Evolutionary conservation across 2,113 vertebrate genomes (phyloP).

Genomic region (Mirza zaza): DNA sequence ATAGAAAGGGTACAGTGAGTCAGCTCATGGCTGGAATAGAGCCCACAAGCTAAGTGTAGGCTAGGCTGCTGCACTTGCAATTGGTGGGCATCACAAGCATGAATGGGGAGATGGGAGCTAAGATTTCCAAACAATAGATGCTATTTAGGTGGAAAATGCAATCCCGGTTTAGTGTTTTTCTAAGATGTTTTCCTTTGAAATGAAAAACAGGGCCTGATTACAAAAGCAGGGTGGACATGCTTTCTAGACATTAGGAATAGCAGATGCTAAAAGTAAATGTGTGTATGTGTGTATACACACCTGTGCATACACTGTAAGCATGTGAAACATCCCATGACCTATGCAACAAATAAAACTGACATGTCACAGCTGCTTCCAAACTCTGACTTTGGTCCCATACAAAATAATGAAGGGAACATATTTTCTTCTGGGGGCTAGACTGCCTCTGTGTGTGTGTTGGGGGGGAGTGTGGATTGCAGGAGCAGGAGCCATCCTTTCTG

Average conservation of each 20-base stretch:
- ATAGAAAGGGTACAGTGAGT: background rate
- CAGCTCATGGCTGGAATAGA: background rate
- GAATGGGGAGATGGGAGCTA: background rate
- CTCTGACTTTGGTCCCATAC: background rate
- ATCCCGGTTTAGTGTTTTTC: background rate
- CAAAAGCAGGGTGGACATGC: background rate
- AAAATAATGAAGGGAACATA: background rate
- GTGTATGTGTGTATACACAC: background rate
- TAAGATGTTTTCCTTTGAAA: background rate
- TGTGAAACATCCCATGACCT: background rate
- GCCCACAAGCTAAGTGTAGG: background rate
- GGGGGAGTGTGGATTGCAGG: background rate
- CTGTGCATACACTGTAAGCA: background rate
- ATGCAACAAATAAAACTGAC: background rate
- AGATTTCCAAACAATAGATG: background rate
- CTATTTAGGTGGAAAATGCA: background rate
- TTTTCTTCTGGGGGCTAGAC: background rate
- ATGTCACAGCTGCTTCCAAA: background rate
- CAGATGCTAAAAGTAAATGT: background rate
- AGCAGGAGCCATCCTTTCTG: rapidly evolving
- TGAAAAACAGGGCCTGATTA: background rate
- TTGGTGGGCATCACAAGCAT: no score
- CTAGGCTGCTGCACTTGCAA: rapidly evolving
- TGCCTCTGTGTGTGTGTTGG: background rate
- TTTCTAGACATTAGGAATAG: background rate